Base-by-base conservation (phyloP, 2,113 vertebrate species). In the Piaya cayana region DNA sequence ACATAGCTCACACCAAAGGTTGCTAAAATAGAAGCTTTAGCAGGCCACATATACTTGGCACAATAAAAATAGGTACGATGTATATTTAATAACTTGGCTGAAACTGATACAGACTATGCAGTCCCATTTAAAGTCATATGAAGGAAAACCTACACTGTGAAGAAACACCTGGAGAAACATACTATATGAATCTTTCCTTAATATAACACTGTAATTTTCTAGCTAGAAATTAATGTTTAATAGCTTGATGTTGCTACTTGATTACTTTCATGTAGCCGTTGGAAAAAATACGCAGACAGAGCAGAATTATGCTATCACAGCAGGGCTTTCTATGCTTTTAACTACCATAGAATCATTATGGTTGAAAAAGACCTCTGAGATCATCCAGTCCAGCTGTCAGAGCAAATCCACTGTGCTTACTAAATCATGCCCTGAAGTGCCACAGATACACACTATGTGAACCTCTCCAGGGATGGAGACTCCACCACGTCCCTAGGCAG, bases 221-320 rank as follows among this genome's bases (percentile, higher is more conserved):
- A 50, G 36, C 15, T 64, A 64, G 30, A 59, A 63, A 58, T 47
- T 42, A 34, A 32, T 2, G 17, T 23, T 52, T 39, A 39, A 39
- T 39, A 39, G 39, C 39, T 39, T 39, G 39, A 32, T 2, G 17
- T 23, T 52, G 18, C 6, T 42, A 36, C 58, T 63, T 63, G n/a
- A 17, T 13, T 53, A 45, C 29, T 45, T 39, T 20, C 20, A 29
- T 12, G 16, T 0, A 37, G 12, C 15, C 8, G 43, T 11, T 18
- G 21, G 15, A 30, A 49, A 49, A 70, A 53, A 25, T 27, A 5
- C 0, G 34, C 18, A 0, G 15, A 64, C 12, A 22, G 2, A 45
- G 15, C 2, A 62, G 42, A n/a, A 70, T 3, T 30, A 49, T 6
- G 8, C 17, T 19, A 64, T 65, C 7, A 29, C 42, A n/a, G 4